A percentile compares a stretch with the other conserved stretches of the same genome.
phyloP scores from a whole-genome alignment of 2,113 vertebrate species.

The Podarcis cretensis region DNA sequence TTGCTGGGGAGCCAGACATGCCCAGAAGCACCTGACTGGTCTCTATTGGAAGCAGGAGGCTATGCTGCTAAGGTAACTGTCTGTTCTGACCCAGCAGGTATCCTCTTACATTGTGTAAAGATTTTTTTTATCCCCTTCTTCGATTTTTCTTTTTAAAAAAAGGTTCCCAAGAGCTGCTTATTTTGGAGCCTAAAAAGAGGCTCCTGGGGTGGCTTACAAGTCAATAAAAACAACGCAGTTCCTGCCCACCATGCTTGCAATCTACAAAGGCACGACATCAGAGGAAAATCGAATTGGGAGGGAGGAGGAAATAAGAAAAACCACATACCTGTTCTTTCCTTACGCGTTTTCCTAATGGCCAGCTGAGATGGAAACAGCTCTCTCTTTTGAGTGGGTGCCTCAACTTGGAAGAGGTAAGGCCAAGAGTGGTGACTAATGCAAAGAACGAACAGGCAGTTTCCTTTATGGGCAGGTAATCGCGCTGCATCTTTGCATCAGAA shows the following conservation, averaged over 20 bases:
- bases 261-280: too few species aligned
- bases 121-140: too few species aligned
- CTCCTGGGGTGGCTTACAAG: too few species aligned
- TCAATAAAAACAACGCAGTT: too few species aligned
- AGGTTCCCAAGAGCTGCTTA: too few species aligned
- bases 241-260: too few species aligned
- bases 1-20: too few species aligned
- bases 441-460: background rate
- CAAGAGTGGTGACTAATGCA: background rate
- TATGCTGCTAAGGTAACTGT: background rate
- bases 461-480: background rate
- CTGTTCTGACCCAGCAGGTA: background rate
- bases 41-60: background rate
- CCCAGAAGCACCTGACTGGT: background rate
- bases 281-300: too few species aligned
- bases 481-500: background rate
- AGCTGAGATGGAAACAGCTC: background rate
- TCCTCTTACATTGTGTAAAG: background rate
- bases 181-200: too few species aligned
- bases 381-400: too few species aligned
- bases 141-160: too few species aligned
- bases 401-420: background rate
- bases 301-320: too few species aligned
- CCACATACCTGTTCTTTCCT: background rate
- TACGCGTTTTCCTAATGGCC: background rate